Base-by-base conservation (phyloP, 92 coral and sea anemone genomes). In the Chrysogorgia sp. region DNA sequence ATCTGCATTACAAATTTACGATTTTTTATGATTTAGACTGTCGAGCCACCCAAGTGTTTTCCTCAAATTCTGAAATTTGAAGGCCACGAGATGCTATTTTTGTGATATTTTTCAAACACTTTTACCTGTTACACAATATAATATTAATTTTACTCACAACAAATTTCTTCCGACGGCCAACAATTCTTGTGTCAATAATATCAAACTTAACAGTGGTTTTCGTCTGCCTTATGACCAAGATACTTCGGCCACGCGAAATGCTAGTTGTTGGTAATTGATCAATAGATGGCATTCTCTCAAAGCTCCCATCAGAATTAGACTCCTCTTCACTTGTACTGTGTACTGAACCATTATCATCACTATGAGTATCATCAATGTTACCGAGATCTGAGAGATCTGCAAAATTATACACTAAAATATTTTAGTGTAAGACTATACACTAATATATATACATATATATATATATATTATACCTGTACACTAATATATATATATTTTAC, bases 181-280 rank as follows among this genome's bases (percentile, higher is more conserved):
- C 25, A 48, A 72, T 56, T 34, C 65, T 72, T 52, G 79, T 56
- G 19, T 72, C 64, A 72, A 72, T 8, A 34, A 72, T 72, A 72
- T 56, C 65, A 53, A 72, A 53, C 13, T 72, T 56, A 7, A 72
- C 34, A 21, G 14, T 72, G 9, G 21, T 49, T 17, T 64, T 52
- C 21, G 24, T 72, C 34, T 55, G 37, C 26, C 52, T n/a, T 20
- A 72, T 52, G 40, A n/a, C 8, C 20, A 52, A 31, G 20, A 52
- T 52, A 26, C 65, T 72, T 0, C 2, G 1, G 35, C 79, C 79
- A 31, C 79, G 63, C 19, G 50, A 56, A 12, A 72, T 72, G 33
- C 79, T 72, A 41, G 31, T 72, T 8, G 17, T 30, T 26, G 55
- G 25, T 34, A 33, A 5, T 15, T 20, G n/a, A n/a, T n/a, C n/a